These are phyloP conservation scores for Trichogramma pretiosum DNA, from an alignment of 1,140 invertebrate species.

Conservation along the genomic window DNA sequence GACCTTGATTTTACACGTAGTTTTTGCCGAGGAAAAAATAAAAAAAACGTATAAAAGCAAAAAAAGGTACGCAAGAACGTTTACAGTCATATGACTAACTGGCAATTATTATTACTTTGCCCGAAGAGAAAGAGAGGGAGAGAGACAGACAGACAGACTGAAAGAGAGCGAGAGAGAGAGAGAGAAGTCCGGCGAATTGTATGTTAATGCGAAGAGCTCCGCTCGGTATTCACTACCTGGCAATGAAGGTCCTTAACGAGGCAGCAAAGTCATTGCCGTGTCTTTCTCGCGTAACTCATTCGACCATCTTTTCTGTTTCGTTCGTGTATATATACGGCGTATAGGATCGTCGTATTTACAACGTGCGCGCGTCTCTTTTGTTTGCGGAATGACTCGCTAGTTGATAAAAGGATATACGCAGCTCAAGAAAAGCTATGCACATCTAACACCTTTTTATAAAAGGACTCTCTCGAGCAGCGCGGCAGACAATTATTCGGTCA, in stretches of 20 bases:
- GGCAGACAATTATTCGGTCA: not conserved
- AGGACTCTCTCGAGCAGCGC: not conserved
- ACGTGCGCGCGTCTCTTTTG: no score
- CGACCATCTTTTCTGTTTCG: no score
- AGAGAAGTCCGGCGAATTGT: conserved; percentile 24
- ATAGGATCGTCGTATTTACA: no score
- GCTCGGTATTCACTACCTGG: no score
- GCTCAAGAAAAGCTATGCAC: no score
- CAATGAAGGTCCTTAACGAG: conserved; percentile 19
- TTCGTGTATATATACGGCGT: no score
- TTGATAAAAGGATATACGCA: no score
- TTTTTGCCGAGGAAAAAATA: not conserved
- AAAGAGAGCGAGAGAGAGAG: no score
- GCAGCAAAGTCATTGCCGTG: conserved; percentile 14
- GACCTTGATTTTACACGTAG: no score
- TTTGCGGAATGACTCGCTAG: not conserved
- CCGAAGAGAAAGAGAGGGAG: conserved; percentile 13
- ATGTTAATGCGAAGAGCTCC: conserved; percentile 23
- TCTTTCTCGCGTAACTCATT: not conserved
- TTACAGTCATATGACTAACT: conserved; percentile 27
- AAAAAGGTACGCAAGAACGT: no score
- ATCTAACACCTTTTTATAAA: no score
- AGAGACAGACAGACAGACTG: conserved; percentile 16
- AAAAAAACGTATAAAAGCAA: no score
- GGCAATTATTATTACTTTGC: conserved; percentile 4